Evolutionary conservation across 2,113 vertebrate genomes (phyloP), one percentile per base, ranked within the genome.

Genomic region (Spilogale gracilis): DNA sequence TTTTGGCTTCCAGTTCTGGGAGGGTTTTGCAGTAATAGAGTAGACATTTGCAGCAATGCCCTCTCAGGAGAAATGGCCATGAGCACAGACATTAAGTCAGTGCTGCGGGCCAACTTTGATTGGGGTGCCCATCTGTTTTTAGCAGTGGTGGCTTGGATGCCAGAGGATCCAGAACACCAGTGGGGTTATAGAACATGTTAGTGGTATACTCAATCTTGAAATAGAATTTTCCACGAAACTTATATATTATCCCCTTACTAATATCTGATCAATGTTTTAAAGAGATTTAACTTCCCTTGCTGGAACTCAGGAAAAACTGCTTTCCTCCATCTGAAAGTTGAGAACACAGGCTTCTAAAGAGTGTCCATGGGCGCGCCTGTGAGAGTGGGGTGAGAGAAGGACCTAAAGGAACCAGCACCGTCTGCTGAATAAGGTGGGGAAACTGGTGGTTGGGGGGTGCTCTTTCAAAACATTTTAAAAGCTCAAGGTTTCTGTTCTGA

Each of bases 261-360:
- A 43, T 45, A 52, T 81, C 94, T 95, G 94, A 96, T 97, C 95
- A 91, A 2, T 89, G 95, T 97, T 98, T 98, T 94, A 92, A 93
- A 93, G 96, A 97, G 84, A 97, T 96, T 87, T 97, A 94, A 84
- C 85, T 95, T 97, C 91, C 89, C 0, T 1, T 96, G 92, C 95
- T 38, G 85, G 80, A 14, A 23, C 83, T 91, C 93, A 4, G 97
- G 95, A 96, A 69, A 89, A 84, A 9, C 87, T 78, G 48, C 69
- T 96, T 97, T 97, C 69, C 78, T 54, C 89, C 96, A 56, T 20
- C 91, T 38, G 92, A 97, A 98, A 79, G 88, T 48, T 50, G 56
- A 92, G 88, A 97, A 85, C 71, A 20, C 63, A 92, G 38, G 48
- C 61, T 97, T 63, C 85, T 83, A 30, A 93, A 48, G 0, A 0